Evolutionary conservation across 1,140 invertebrate genomes (phyloP).

Genomic region (Halyomorpha halys): DNA sequence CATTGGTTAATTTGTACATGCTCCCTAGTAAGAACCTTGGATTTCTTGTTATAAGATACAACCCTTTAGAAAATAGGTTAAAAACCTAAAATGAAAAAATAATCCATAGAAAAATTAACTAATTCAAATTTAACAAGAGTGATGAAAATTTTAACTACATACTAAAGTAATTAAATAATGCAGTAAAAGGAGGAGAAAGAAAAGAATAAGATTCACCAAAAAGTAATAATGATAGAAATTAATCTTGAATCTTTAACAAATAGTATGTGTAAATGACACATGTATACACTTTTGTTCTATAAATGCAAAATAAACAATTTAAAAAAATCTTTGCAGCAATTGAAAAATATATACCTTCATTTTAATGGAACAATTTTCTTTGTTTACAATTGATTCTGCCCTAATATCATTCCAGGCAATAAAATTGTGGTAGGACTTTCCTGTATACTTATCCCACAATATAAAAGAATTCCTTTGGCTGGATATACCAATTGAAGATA

Average conservation of each 20-base stretch:
- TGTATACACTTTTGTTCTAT: too few relatives aligned
- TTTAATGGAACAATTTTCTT: slow-evolving; percentile 74
- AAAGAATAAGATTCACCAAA: too few relatives aligned
- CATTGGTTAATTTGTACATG: slow-evolving; percentile 66
- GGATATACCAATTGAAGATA: slow-evolving; percentile 74
- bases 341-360: slow-evolving; percentile 51
- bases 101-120: too few relatives aligned
- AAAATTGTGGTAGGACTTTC: slow-evolving; percentile 80
- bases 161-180: too few relatives aligned
- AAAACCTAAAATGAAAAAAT: slow-evolving; percentile 39
- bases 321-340: not conserved
- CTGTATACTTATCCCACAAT: slow-evolving; percentile 75
- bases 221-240: too few relatives aligned
- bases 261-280: too few relatives aligned
- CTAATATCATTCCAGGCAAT: slow-evolving; percentile 94
- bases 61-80: slow-evolving; percentile 48
- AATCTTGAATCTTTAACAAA: too few relatives aligned
- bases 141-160: too few relatives aligned
- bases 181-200: too few relatives aligned
- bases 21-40: slow-evolving; percentile 72
- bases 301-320: not conserved
- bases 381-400: slow-evolving; percentile 62
- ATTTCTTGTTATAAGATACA: slow-evolving; percentile 65
- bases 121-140: too few relatives aligned
- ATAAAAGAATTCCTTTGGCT: slow-evolving; percentile 79